phyloP scores from a whole-genome alignment of 2,797 vertebrate species.

The Rhynchotus rufescens region DNA sequence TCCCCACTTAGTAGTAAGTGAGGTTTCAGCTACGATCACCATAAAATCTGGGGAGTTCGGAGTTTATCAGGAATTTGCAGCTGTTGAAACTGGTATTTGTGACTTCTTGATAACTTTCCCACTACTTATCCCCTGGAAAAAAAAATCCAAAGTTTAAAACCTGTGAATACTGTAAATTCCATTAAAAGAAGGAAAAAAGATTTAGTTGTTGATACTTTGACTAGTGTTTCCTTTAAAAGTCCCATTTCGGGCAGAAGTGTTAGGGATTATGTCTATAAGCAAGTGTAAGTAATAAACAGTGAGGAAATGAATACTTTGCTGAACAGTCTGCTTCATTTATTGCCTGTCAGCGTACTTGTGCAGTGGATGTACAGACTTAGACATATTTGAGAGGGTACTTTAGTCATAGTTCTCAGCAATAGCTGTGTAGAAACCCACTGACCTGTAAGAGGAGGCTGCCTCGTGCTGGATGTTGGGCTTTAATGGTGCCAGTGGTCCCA shows the following conservation, averaged over 20 bases:
- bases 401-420: constrained; percentile 62
- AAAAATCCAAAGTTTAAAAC: background rate
- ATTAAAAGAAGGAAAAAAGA: background rate
- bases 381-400: constrained; percentile 68
- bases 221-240: background rate
- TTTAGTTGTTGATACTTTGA: background rate
- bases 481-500: constrained; percentile 37
- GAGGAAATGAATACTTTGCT: constrained; percentile 48
- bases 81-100: background rate
- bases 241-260: background rate
- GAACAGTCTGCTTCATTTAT: constrained; percentile 58
- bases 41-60: background rate
- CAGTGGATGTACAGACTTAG: constrained; percentile 61
- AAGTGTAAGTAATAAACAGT: constrained; percentile 4
- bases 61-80: background rate
- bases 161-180: background rate
- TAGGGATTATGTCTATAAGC: background rate
- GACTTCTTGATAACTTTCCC: background rate
- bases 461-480: constrained; percentile 35
- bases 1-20: background rate
- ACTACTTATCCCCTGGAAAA: background rate
- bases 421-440: constrained; percentile 72
- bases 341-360: constrained; percentile 42
- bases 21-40: background rate
- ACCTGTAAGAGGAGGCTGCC: constrained; percentile 69